These are phyloP conservation scores for Metopolophium dirhodum DNA, from an alignment of 1,140 invertebrate genomes.

Conservation along the genomic window DNA sequence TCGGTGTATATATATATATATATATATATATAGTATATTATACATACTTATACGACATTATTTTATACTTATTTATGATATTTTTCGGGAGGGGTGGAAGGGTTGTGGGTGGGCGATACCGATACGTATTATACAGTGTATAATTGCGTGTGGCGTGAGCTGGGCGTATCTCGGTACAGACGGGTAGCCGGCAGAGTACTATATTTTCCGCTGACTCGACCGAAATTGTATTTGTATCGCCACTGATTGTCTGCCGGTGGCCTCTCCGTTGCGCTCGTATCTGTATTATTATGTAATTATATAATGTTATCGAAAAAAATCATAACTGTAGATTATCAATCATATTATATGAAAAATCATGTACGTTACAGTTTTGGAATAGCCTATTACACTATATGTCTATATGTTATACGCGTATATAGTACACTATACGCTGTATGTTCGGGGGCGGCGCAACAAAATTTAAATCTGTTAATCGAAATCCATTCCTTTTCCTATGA, in stretches of 20 bases:
- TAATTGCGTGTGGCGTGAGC: not conserved
- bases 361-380: not conserved
- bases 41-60: not conserved
- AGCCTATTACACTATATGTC: not conserved
- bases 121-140: not conserved
- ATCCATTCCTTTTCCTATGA: not conserved
- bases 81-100: not conserved
- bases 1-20: not conserved
- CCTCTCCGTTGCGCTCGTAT: not conserved
- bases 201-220: not conserved
- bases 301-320: not conserved
- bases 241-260: not conserved
- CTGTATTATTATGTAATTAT: not conserved
- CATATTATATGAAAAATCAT: not conserved
- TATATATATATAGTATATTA: not conserved
- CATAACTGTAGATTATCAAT: not conserved
- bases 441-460: not conserved
- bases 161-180: not conserved
- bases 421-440: not conserved
- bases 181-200: not conserved
- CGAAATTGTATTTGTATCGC: not conserved
- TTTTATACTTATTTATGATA: not conserved
- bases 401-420: not conserved
- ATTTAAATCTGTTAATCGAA: not conserved
- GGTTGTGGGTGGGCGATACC: not conserved